Evolutionary conservation across 2,113 vertebrate species (phyloP).

Genomic region (Nematolebias whitei): DNA sequence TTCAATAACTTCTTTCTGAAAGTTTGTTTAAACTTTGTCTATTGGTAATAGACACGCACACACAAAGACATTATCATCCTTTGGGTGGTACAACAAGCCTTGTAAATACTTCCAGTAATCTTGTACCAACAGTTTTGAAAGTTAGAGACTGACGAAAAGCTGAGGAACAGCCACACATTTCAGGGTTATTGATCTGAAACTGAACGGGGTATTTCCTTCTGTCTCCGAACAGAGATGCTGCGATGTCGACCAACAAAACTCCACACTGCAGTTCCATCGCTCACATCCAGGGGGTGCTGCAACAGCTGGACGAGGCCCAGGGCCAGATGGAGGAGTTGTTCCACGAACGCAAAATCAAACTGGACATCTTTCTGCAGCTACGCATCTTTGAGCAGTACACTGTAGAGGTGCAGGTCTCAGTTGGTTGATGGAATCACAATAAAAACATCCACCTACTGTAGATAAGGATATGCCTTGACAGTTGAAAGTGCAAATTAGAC

Average conservation of each 20-base stretch:
- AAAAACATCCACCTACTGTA: too few species aligned
- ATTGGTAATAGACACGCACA: too few species aligned
- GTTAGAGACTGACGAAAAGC: too few species aligned
- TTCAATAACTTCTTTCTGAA: too few species aligned
- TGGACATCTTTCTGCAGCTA: slow-evolving; percentile 96
- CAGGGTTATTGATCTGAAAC: background rate
- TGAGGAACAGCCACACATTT: too few species aligned
- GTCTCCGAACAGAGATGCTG: slow-evolving; percentile 85
- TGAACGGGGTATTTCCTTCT: background rate
- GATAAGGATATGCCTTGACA: too few species aligned
- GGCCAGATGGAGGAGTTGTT: slow-evolving; percentile 99
- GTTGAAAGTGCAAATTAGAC: too few species aligned
- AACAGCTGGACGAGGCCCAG: slow-evolving; percentile 97
- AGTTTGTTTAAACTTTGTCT: too few species aligned
- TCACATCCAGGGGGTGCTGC: slow-evolving; percentile 95
- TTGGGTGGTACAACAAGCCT: too few species aligned
- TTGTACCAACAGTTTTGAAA: too few species aligned
- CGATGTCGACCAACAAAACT: slow-evolving; percentile 93
- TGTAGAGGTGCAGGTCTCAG: slow-evolving; percentile 85
- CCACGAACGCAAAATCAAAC: slow-evolving; percentile 95
- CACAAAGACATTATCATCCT: too few species aligned
- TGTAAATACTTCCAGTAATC: too few species aligned
- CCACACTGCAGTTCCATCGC: slow-evolving; percentile 97
- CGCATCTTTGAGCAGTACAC: slow-evolving; percentile 98
- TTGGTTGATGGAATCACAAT: background rate